Evolutionary conservation across 2,797 vertebrate species (phyloP).

Genomic region (Amphiprion clarkii): DNA sequence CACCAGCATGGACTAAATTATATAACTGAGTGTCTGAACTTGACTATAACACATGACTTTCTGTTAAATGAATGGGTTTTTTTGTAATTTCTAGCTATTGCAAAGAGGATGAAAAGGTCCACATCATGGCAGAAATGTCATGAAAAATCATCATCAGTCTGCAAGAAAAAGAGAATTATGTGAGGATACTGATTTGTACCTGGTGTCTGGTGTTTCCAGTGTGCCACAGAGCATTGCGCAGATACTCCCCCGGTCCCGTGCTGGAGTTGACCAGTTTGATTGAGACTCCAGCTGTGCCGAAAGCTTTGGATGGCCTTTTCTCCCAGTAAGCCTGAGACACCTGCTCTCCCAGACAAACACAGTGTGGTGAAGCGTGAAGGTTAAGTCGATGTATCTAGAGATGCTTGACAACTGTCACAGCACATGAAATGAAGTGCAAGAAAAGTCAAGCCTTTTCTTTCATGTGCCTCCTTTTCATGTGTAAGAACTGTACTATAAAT

Average conservation of each 20-base stretch:
- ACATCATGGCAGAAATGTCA: neutral
- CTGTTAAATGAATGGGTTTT: neutral
- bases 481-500: neutral
- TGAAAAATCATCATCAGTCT: too few relatives aligned
- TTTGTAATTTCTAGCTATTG: neutral
- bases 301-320: constrained; percentile 92
- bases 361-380: neutral
- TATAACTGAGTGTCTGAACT: neutral
- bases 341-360: constrained; percentile 85
- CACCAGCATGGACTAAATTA: neutral
- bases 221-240: constrained; percentile 97
- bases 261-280: constrained; percentile 97
- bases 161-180: neutral
- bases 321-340: constrained; percentile 99
- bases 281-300: constrained; percentile 94
- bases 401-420: neutral
- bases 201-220: constrained; percentile 95
- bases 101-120: neutral
- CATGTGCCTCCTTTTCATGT: neutral
- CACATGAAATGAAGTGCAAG: neutral
- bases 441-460: neutral
- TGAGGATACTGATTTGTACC: constrained; percentile 74
- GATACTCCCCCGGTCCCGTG: constrained; percentile 92
- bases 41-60: neutral
- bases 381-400: neutral